These are phyloP conservation scores for Ibidorhyncha struthersii DNA, from an alignment of 2,113 vertebrate genomes.

Conservation along the genomic window DNA sequence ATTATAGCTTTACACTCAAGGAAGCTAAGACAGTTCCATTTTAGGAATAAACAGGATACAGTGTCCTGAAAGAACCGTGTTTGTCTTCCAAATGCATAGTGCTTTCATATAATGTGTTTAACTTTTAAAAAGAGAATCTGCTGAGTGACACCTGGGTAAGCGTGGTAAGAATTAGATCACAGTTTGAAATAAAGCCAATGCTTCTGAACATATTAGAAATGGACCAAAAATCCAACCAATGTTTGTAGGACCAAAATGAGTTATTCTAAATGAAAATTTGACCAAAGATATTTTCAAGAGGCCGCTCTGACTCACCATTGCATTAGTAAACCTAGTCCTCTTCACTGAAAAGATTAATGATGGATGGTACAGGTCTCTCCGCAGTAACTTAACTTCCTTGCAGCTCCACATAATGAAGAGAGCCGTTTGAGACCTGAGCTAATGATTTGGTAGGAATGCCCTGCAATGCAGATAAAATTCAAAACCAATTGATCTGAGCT, in stretches of 20 bases:
- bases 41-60: not conserved
- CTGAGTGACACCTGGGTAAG: not conserved
- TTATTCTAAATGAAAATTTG: not conserved
- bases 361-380: not conserved
- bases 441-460: not conserved
- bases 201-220: not conserved
- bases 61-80: not conserved
- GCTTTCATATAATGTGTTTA: not conserved
- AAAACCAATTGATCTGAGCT: not conserved
- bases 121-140: not conserved
- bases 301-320: not conserved
- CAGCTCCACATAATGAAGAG: not conserved
- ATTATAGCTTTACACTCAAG: not conserved
- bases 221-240: not conserved
- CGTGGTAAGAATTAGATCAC: not conserved
- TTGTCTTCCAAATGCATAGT: not conserved
- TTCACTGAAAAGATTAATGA: not conserved
- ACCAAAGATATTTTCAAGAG: not conserved
- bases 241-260: not conserved
- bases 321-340: not conserved
- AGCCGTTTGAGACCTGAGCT: not conserved
- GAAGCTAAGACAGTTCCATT: not conserved
- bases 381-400: not conserved
- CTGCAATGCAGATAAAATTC: not conserved
- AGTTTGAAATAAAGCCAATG: not conserved